Evolutionary conservation across 2,113 vertebrate genomes (phyloP), one percentile per base, ranked within the genome.

Genomic region (Lophochroa leadbeateri): DNA sequence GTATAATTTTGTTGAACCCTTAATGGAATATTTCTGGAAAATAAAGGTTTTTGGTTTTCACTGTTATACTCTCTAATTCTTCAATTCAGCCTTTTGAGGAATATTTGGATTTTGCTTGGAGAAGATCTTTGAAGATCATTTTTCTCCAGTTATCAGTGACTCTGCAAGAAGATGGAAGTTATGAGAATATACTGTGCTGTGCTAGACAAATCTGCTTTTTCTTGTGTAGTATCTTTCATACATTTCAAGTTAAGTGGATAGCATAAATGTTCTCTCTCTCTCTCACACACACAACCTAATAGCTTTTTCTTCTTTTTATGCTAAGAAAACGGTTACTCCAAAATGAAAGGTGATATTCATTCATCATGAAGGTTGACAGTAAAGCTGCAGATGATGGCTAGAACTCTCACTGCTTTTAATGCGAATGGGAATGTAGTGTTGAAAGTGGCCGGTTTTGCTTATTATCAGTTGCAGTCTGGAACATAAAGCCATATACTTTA

Each of bases 371-470:
- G 58, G 64, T 61, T 93, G 94, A 89, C 88, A 93, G 53, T 69
- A 63, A 89, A 91, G 50, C 35, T 90, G 52, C 20, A 60, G 76
- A 80, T 82, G 94, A 70, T 96, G 91, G 96, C 63, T 93, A 85
- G 77, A 93, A 49, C 86, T 95, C 77, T 96, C 92, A 89, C 43
- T 94, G 46, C 85, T 95, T 75, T 88, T 76, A 18, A 49, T 93
- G 39, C 19, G 37, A 37, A 95, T 90, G 79, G 33, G 85, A 94
- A 71, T 12, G n/a, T 21, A 19, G 82, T 0, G 49, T 89, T 96
- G 94, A 96, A 97, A 96, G 72, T 27, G 5, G n/a, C 18, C 65
- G 17, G 52, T 37, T 86, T 82, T 81, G 16, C 57, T 58, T 76
- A 55, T 55, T 86, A 29, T 68, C 41, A 25, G 13, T 71, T 79